Base-by-base conservation (phyloP, 2,888 invertebrate species). In the Prenolepis imparis region DNA sequence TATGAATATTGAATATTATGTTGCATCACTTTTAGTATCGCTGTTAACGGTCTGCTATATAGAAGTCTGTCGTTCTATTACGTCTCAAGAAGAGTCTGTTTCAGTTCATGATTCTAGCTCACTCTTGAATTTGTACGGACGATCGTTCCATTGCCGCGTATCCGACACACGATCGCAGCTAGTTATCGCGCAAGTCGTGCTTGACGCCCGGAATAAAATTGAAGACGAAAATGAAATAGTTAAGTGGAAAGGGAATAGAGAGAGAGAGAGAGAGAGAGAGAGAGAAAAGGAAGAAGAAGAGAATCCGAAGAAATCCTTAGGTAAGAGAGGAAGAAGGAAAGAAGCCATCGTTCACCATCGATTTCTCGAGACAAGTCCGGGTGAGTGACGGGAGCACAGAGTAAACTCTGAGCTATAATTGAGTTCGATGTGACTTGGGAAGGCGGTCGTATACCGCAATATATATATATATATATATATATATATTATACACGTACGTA, bases 301-400 rank as follows among this genome's bases (percentile, higher is more conserved):
- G 24, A 24, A 41, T n/a, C n/a, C n/a, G 15, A 52, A 57, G 67
- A 21, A 67, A 41, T 0, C 15, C 12, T 0, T n/a, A 28, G 61
- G 36, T n/a, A 52, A 72, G 74, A 36, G 28, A 41, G 81, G 61
- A 28, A 63, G 72, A 80, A 72, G 74, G 78, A 85, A 84, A 83
- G 85, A 84, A 89, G 85, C 86, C 88, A 90, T 90, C 88, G 90
- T 87, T 90, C 90, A 85, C 86, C 90, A 89, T 90, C 90, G 90
- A 90, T 89, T 90, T 89, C 89, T 90, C 84, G 85, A 84, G 88
- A 86, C 83, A 84, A 83, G 86, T 85, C 74, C 59, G 78, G 78
- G 72, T 84, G 90, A 90, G 84, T 83, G 88, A 86, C 87, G 87
- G 73, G 77, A 84, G 86, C 85, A 70, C 74, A 87, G 77, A 87